Evolutionary conservation across 2,888 invertebrate species (phyloP), one percentile per base, ranked within the genome.

Genomic region (Galeruca laticollis): DNA sequence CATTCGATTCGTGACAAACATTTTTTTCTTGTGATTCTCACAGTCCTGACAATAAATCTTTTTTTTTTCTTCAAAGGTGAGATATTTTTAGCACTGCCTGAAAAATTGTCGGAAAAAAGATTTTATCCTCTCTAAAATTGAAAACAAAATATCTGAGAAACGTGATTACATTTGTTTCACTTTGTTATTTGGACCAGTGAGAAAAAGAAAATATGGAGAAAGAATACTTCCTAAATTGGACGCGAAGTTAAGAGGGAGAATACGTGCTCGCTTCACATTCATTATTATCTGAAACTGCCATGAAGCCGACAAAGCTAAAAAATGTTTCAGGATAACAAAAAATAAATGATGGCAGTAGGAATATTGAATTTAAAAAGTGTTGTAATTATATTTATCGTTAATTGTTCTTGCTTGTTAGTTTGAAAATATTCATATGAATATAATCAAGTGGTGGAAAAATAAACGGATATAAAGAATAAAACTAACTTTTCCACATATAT

Each of bases 81-180:
- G 2, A 47, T 47, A 9, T 47, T 47, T 47, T 47, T 2, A 40
- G 40, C 40, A 6, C n/a, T 2, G 4, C 26, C 6, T 26, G 26
- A 26, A 26, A 26, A 26, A 0, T 43, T 18, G 3, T 18, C 18
- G 8, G 33, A 18, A 3, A 57, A 57, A 54, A 10, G 15, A 57
- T 18, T 35, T 57, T 10, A 15, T 18, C 35, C 35, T 18, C 31
- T 35, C 35, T 35, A 18, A 35, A 35, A 57, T 57, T 57, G 56
- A 57, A 57, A 57, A 57, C 33, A 35, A 15, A 21, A 56, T 56
- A 35, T 56, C 56, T 33, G 33, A 35, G 35, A 18, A 35, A 57
- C 35, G 56, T 57, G 31, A 57, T 57, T 57, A 57, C 56, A 57
- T 57, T 47, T 35, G 35, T 57, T 35, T 57, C 35, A 57, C 33